Evolutionary conservation across 2,888 invertebrate genomes (phyloP), one percentile per base, ranked within the genome.

Genomic region (Microplitis deprimator): DNA sequence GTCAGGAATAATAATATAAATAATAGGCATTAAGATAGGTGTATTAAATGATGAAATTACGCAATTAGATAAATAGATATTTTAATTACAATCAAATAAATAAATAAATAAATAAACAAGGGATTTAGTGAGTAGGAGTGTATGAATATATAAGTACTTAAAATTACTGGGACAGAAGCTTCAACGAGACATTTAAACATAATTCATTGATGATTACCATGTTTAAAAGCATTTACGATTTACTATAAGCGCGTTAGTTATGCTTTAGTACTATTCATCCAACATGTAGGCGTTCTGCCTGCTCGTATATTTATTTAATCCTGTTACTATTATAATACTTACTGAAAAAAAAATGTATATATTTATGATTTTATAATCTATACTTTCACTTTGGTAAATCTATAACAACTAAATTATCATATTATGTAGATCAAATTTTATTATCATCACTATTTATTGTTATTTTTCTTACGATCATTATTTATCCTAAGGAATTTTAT

Each of bases 171-270:
- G 50, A 50, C 50, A 13, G 50, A 13, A 50, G 50, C 50, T 50
- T 50, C 13, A 50, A 50, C 50, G 8, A 50, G 4, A 50, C 50
- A 50, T 50, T 50, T 13, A 41, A 17, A 38, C 61, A 71, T 71
- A 71, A 71, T 39, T 68, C 38, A 73, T 72, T 16, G 74, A 70
- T 77, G 83, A 82, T 81, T 79, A 81, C 73, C 75, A 61, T 71
- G 81, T 75, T 75, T 79, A 83, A 81, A 79, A 79, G 81, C 82
- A 82, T 85, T 81, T 80, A 81, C 80, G 81, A 83, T 83, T 82
- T 82, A 79, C 76, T 69, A 29, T 73, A 69, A 78, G 77, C 79
- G 68, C 77, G 80, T 78, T 80, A 73, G 78, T 79, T 76, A 69
- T 77, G 81, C 79, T 81, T 78, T 77, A 83, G 50, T 13, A 50